phyloP scores from a whole-genome alignment of 1,140 invertebrate species.

The Planococcus citri region DNA sequence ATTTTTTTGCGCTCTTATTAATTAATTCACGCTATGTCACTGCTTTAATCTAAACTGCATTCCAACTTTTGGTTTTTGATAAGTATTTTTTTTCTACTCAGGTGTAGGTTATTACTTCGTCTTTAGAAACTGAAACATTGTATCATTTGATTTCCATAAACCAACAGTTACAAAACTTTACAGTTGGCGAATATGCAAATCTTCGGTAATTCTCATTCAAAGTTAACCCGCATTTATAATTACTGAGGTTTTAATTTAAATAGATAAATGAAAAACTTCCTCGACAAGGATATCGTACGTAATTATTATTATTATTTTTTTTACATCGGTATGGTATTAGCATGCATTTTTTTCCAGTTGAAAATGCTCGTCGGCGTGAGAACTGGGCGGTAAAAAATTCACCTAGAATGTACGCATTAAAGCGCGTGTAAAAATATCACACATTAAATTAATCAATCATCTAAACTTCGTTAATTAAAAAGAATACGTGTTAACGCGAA shows the following conservation, averaged over 20 bases:
- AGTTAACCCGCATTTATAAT: neutral
- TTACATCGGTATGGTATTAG: neutral
- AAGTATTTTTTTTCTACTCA: neutral
- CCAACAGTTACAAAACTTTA: conserved; percentile 1
- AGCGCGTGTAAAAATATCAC: too few species aligned
- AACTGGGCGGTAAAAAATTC: too few species aligned
- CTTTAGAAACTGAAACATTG: neutral
- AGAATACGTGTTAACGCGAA: too few species aligned
- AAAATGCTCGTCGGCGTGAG: too few species aligned
- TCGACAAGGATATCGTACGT: neutral
- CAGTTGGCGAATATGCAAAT: neutral
- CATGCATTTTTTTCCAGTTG: neutral
- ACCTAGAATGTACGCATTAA: too few species aligned
- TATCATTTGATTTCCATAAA: conserved; percentile 4
- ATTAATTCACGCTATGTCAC: too few species aligned
- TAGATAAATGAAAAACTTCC: neutral
- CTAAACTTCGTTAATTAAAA: too few species aligned
- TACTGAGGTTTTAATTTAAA: neutral
- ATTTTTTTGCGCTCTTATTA: too few species aligned
- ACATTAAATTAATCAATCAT: too few species aligned
- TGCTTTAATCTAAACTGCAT: too few species aligned
- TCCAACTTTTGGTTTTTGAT: too few species aligned
- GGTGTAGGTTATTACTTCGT: neutral
- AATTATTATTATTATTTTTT: too few species aligned
- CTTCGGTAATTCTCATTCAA: neutral